Conservation (phyloP, 2,113 vertebrate genomes). For the Hemiscyllium ocellatum region DNA sequence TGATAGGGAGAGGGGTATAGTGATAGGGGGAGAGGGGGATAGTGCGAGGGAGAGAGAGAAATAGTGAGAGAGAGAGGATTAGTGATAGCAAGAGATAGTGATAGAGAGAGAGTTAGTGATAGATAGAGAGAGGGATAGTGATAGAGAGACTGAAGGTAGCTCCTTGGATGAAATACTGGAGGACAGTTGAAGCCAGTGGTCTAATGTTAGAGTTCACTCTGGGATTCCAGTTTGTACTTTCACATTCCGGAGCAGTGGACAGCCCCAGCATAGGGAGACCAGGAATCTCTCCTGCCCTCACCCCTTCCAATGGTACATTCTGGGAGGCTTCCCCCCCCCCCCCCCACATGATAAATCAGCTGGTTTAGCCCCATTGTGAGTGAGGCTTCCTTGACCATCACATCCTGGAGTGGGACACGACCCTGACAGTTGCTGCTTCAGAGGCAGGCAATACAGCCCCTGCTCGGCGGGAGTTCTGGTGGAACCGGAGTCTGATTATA, state of each 20-base stretch:
- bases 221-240: background rate
- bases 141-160: background rate
- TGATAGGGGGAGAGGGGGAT: too few species aligned
- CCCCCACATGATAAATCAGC: background rate
- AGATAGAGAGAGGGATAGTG: too few species aligned
- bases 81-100: too few species aligned
- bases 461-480: background rate
- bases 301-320: background rate
- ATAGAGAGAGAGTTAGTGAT: too few species aligned
- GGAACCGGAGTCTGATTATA: background rate
- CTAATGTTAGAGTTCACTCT: background rate
- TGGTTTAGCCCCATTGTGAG: background rate
- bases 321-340: background rate
- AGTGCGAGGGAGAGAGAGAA: too few species aligned
- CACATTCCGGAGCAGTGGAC: background rate
- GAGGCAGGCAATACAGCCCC: background rate
- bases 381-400: too few species aligned
- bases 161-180: background rate
- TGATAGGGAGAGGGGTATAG: too few species aligned
- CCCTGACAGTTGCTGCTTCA: background rate
- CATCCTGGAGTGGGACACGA: background rate
- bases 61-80: too few species aligned
- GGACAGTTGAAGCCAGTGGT: background rate
- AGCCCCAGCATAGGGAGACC: background rate
- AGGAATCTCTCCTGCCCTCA: background rate